A percentile compares a stretch with the other conserved stretches of the same genome.
These are phyloP conservation scores for Microcaecilia unicolor DNA, from an alignment of 2,797 vertebrate genomes.

Conservation along the genomic window DNA sequence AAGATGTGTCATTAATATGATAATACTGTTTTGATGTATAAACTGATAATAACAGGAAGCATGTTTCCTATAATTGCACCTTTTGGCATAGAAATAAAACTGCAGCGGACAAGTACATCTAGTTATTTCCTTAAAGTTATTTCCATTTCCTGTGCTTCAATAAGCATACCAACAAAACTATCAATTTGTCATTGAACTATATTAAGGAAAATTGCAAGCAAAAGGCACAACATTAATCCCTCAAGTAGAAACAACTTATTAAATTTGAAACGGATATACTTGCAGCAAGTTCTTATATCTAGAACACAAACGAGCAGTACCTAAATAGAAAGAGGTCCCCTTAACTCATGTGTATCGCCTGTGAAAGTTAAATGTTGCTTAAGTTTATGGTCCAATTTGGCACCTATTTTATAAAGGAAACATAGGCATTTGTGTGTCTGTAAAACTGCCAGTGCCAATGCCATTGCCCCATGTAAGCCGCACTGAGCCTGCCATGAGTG, in stretches of 20 bases:
- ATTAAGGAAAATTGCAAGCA: constrained; percentile 27
- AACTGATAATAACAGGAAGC: too few relatives aligned
- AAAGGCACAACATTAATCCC: constrained; percentile 16
- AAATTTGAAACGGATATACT: constrained; percentile 35
- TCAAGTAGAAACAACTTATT: constrained; percentile 30
- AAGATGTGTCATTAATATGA: too few relatives aligned
- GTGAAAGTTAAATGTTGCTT: too few relatives aligned
- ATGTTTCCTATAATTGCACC: too few relatives aligned
- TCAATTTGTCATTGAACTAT: constrained; percentile 5
- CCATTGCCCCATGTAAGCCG: too few relatives aligned
- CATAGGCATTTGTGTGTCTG: too few relatives aligned
- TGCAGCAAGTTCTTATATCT: constrained; percentile 17
- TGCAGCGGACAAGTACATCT: too few relatives aligned
- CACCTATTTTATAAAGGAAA: too few relatives aligned
- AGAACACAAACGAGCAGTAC: constrained; percentile 19
- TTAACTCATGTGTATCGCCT: not conserved
- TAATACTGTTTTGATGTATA: too few relatives aligned
- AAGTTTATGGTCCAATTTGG: not conserved
- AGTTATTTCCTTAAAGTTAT: constrained; percentile 1
- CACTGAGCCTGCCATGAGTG: too few relatives aligned
- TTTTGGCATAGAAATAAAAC: too few relatives aligned
- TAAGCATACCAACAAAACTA: constrained; percentile 1
- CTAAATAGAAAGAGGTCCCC: constrained; percentile 11
- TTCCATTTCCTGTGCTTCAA: not conserved
- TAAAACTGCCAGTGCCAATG: too few relatives aligned